Evolutionary conservation across 1,140 invertebrate species (phyloP).

Genomic region (Antheraea pernyi): DNA sequence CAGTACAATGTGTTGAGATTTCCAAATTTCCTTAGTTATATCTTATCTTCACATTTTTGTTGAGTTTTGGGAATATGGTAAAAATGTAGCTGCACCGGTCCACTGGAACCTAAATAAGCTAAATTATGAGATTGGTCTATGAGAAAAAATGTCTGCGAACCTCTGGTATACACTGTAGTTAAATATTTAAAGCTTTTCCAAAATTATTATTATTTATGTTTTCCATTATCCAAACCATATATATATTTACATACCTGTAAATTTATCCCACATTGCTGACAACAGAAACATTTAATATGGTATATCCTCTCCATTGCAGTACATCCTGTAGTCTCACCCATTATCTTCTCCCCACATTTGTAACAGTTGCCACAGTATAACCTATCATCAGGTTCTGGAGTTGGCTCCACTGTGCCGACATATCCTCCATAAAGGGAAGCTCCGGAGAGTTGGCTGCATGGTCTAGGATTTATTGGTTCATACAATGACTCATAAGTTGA

Average conservation of each 20-base stretch:
- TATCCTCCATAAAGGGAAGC: constrained; percentile 89
- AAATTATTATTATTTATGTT: too few species aligned
- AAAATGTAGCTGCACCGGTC: too few species aligned
- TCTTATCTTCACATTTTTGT: too few species aligned
- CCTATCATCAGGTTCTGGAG: constrained; percentile 85
- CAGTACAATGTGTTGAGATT: too few species aligned
- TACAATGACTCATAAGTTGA: constrained; percentile 95
- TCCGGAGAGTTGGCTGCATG: constrained; percentile 88
- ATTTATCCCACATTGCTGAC: constrained; percentile 92
- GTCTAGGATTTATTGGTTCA: constrained; percentile 93
- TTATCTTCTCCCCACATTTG: constrained; percentile 94
- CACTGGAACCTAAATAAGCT: too few species aligned
- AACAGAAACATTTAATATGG: constrained; percentile 97
- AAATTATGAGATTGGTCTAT: too few species aligned
- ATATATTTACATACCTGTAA: constrained; percentile 75
- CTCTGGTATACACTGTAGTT: too few species aligned
- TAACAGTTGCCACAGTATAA: constrained; percentile 90
- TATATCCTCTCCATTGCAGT: constrained; percentile 98
- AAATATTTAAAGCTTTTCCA: too few species aligned
- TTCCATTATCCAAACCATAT: too few species aligned
- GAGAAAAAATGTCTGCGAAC: too few species aligned
- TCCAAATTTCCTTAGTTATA: too few species aligned
- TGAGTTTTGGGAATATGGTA: too few species aligned
- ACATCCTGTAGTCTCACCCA: constrained; percentile 96
- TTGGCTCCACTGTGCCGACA: constrained; percentile 87